Evolutionary conservation across 2,888 invertebrate genomes (phyloP).

Genomic region (Drosophila paracracens): DNA sequence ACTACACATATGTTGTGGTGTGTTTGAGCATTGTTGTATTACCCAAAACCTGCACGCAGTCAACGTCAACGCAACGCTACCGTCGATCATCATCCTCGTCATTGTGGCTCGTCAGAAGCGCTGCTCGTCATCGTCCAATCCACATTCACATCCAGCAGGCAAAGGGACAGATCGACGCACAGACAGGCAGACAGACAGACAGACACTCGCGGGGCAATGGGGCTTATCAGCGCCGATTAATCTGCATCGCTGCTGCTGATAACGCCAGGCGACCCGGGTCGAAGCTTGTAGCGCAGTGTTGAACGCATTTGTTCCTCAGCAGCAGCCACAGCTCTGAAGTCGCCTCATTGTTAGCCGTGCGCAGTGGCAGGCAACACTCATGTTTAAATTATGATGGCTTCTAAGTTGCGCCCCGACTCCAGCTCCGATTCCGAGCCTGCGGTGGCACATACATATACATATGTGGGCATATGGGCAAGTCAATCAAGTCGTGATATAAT

Average conservation of each 20-base stretch:
- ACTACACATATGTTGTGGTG: not conserved
- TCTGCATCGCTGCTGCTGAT: slow-evolving; percentile 81
- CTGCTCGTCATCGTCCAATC: slow-evolving; percentile 59
- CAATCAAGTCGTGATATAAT: slow-evolving; percentile 49
- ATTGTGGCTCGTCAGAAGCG: slow-evolving; percentile 56
- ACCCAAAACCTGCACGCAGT: slow-evolving; percentile 65
- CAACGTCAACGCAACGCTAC: slow-evolving; percentile 72
- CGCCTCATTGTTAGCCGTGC: slow-evolving; percentile 67
- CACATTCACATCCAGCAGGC: slow-evolving; percentile 9
- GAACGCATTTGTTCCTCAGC: slow-evolving; percentile 57
- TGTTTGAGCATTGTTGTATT: slow-evolving; percentile 35
- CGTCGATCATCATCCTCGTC: slow-evolving; percentile 73
- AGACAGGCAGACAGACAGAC: slow-evolving; percentile 41
- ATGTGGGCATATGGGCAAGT: slow-evolving; percentile 68
- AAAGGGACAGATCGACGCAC: slow-evolving; percentile 21
- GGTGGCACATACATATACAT: slow-evolving; percentile 15
- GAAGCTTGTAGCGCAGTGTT: slow-evolving; percentile 60
- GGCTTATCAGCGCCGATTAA: slow-evolving; percentile 82
- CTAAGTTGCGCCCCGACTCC: slow-evolving; percentile 66
- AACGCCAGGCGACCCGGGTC: slow-evolving; percentile 71
- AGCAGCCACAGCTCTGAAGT: slow-evolving; percentile 32
- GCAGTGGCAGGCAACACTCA: slow-evolving; percentile 80
- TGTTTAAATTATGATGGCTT: slow-evolving; percentile 83
- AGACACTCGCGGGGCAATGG: slow-evolving; percentile 47
- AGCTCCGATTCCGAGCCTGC: not conserved